Conservation (phyloP, 2,888 invertebrate species). For the Euplagia quadripunctaria region DNA sequence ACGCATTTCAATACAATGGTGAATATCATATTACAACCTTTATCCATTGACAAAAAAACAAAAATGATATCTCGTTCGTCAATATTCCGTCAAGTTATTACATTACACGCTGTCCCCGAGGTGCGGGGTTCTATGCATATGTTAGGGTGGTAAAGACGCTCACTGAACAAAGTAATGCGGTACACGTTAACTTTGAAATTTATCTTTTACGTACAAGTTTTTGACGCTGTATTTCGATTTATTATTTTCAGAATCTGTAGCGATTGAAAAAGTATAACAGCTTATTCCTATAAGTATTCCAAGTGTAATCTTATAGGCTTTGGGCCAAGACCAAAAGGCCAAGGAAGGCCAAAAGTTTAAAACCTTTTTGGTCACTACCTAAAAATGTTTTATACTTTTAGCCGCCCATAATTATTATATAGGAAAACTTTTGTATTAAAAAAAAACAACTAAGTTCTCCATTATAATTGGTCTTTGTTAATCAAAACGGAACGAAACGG, state of each 20-base stretch:
- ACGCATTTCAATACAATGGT: conserved; percentile 22
- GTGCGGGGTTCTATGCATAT: conserved; percentile 42
- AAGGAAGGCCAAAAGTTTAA: too few relatives aligned
- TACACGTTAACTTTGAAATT: background rate
- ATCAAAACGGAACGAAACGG: too few relatives aligned
- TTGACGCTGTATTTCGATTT: background rate
- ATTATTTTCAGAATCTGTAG: background rate
- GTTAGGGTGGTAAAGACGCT: conserved; percentile 30
- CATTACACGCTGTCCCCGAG: conserved; percentile 48
- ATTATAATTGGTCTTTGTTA: too few relatives aligned
- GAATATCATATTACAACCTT: conserved; percentile 46
- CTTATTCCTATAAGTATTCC: too few relatives aligned
- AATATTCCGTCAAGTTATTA: conserved; percentile 59
- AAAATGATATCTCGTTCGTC: conserved; percentile 53
- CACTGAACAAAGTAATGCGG: conserved; percentile 18
- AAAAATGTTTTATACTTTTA: too few relatives aligned
- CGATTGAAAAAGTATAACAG: background rate
- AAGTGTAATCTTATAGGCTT: too few relatives aligned
- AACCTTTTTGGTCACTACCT: too few relatives aligned
- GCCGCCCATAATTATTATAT: too few relatives aligned
- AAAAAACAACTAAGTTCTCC: too few relatives aligned
- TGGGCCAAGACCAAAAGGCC: too few relatives aligned
- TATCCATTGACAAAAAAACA: conserved; percentile 32
- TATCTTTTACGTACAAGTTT: background rate
- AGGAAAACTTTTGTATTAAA: too few relatives aligned